Conservation (phyloP, 2,797 vertebrate genomes). For the Sebastes iracundus region DNA sequence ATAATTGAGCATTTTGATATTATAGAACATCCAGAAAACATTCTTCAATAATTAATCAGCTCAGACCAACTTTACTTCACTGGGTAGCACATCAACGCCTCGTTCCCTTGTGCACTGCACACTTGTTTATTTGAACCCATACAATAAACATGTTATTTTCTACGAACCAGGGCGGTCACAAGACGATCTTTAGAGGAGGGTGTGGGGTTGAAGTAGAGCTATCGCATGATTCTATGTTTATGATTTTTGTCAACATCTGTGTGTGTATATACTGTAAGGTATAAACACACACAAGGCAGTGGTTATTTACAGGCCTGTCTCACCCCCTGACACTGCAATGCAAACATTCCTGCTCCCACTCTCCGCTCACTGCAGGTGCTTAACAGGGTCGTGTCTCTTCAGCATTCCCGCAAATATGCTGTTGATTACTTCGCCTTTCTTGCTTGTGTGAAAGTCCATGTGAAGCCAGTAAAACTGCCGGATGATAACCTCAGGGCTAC, state of each 20-base stretch:
- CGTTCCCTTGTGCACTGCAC: not conserved
- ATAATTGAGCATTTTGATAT: slow-evolving; percentile 57
- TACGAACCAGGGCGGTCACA: not conserved
- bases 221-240: not conserved
- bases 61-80: slow-evolving; percentile 53
- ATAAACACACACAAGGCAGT: not conserved
- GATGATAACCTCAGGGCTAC: not conserved
- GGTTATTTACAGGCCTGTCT: not conserved
- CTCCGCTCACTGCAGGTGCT: not conserved
- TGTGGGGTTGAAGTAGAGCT: not conserved
- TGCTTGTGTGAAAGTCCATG: not conserved
- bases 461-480: not conserved
- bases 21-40: slow-evolving; percentile 32
- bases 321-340: not conserved
- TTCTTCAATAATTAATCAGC: slow-evolving; percentile 64
- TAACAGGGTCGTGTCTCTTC: not conserved
- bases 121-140: slow-evolving; percentile 22
- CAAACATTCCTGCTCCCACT: not conserved
- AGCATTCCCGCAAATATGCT: not conserved
- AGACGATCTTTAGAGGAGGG: not conserved
- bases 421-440: not conserved
- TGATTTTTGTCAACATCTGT: not conserved
- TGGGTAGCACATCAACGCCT: slow-evolving; percentile 40
- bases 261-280: not conserved
- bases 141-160: slow-evolving; percentile 46